Percentiles rank a stretch among this genome's conserved stretches.
These are phyloP conservation scores for Enchytraeus crypticus DNA, from an alignment of 2,888 invertebrate genomes.

Conservation along the genomic window DNA sequence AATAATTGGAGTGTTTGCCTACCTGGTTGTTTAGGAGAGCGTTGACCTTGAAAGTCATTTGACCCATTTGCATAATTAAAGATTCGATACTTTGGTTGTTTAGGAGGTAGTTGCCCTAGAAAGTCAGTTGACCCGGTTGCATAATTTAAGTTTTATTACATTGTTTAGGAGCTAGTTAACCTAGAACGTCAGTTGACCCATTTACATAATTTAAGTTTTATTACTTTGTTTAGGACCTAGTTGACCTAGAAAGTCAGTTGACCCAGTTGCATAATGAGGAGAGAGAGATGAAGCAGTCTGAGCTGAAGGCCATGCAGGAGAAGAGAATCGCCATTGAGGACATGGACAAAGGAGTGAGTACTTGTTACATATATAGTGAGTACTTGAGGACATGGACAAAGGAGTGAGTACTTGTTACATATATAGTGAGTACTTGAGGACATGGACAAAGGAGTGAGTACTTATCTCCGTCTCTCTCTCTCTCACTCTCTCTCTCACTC, in stretches of 20 bases:
- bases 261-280: slow-evolving; percentile 26
- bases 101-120: slow-evolving; percentile 3
- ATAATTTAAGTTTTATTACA: not conserved
- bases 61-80: too few relatives aligned
- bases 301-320: slow-evolving; percentile 38
- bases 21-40: too few relatives aligned
- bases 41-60: too few relatives aligned
- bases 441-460: slow-evolving; percentile 40
- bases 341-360: slow-evolving; percentile 40
- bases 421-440: slow-evolving; percentile 32
- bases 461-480: too few relatives aligned
- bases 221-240: not conserved
- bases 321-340: slow-evolving; percentile 40
- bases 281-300: slow-evolving; percentile 34
- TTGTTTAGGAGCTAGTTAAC: not conserved
- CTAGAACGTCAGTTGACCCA: too few relatives aligned
- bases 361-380: not conserved
- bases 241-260: slow-evolving; percentile 1
- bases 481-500: too few relatives aligned
- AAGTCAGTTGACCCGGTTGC: not conserved
- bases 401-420: slow-evolving; percentile 37
- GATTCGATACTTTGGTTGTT: not conserved
- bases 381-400: slow-evolving; percentile 39
- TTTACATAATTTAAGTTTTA: not conserved
- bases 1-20: too few relatives aligned